These are phyloP conservation scores for Dryobates pubescens DNA, from an alignment of 2,797 vertebrate species.

Conservation along the genomic window DNA sequence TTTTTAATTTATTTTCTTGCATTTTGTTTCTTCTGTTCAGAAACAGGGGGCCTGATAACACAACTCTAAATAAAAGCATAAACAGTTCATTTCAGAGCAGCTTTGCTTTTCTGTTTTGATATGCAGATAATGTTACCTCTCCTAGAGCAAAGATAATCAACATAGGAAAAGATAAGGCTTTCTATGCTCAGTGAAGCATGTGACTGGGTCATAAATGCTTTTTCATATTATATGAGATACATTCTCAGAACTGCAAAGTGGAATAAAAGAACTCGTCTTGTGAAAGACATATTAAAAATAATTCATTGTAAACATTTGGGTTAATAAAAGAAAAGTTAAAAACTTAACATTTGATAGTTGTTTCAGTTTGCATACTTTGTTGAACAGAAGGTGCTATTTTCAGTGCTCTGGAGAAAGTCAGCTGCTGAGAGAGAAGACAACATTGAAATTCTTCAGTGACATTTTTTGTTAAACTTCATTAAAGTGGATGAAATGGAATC, in stretches of 20 bases:
- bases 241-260: background rate
- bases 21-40: background rate
- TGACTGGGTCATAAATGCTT: background rate
- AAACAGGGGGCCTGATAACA: background rate
- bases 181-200: background rate
- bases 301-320: rapidly evolving
- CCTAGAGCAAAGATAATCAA: background rate
- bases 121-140: background rate
- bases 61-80: background rate
- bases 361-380: background rate
- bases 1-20: too few relatives aligned
- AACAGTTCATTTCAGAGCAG: background rate
- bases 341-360: background rate
- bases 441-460: constrained; percentile 58
- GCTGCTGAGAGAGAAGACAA: background rate
- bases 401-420: background rate
- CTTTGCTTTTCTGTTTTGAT: background rate
- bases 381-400: constrained; percentile 34
- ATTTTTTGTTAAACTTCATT: constrained; percentile 71
- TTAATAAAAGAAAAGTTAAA: background rate
- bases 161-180: background rate
- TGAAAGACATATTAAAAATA: background rate
- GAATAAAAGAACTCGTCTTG: background rate
- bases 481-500: constrained; percentile 64
- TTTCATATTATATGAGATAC: background rate